Evolutionary conservation across 2,113 vertebrate species (phyloP).

Genomic region (Lophotis ruficrista): DNA sequence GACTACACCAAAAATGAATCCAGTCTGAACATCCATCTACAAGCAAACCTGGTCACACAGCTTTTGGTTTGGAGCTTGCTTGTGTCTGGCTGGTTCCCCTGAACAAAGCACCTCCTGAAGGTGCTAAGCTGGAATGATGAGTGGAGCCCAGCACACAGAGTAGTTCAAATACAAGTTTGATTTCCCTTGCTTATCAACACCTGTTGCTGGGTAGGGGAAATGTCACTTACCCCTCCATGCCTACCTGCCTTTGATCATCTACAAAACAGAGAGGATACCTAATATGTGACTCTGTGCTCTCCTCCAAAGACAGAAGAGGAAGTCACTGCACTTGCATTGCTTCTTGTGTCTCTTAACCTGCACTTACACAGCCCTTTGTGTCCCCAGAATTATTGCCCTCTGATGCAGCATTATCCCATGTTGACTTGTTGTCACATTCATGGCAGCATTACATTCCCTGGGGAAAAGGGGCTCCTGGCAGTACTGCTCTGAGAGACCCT

Average conservation of each 20-base stretch:
- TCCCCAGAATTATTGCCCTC: slow-evolving; percentile 18
- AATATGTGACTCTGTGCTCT: not conserved
- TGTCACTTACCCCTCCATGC: not conserved
- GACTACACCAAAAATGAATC: not conserved
- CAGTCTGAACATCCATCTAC: not conserved
- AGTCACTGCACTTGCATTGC: not conserved
- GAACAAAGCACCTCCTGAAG: not conserved
- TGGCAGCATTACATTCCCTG: not conserved
- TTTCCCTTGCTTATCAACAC: not conserved
- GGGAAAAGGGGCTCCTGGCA: slow-evolving; percentile 19
- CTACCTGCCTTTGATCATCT: not conserved
- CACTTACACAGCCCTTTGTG: not conserved
- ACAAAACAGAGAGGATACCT: not conserved
- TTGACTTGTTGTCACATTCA: slow-evolving; percentile 32
- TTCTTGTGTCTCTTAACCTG: not conserved
- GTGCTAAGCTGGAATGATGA: not conserved
- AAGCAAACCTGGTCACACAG: not conserved
- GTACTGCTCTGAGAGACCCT: slow-evolving; percentile 36
- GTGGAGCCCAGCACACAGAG: not conserved
- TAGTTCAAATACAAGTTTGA: not conserved
- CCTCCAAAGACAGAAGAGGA: not conserved
- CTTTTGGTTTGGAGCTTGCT: not conserved
- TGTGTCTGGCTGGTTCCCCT: not conserved
- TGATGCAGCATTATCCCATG: slow-evolving; percentile 21
- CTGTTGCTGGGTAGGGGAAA: not conserved